Evolutionary conservation across 2,113 vertebrate genomes (phyloP).

Genomic region (Pogonocichla stellata): DNA sequence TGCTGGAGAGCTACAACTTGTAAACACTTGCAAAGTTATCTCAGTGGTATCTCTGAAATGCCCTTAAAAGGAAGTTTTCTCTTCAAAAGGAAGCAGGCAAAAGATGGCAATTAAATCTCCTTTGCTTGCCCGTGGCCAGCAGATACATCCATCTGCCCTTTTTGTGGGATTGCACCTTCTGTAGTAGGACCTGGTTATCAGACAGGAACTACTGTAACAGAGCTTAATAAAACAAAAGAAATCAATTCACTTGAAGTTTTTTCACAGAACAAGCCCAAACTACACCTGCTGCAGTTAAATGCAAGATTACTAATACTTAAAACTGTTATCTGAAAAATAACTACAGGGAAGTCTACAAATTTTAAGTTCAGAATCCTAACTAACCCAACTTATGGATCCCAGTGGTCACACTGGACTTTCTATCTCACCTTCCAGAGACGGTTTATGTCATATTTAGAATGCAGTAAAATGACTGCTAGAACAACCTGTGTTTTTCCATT

Average conservation of each 20-base stretch:
- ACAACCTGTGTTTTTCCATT: neutral
- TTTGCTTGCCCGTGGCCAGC: neutral
- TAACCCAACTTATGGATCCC: neutral
- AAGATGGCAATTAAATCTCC: neutral
- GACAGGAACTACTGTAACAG: neutral
- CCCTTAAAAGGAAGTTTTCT: neutral
- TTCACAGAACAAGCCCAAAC: neutral
- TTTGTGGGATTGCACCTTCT: neutral
- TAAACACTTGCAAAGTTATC: neutral
- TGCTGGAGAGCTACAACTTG: neutral
- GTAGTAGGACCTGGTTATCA: neutral
- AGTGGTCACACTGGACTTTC: neutral
- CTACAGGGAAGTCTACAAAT: neutral
- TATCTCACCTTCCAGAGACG: neutral
- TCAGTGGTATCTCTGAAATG: neutral
- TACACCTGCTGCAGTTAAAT: neutral
- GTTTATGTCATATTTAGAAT: neutral
- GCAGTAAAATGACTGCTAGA: neutral
- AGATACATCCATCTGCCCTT: neutral
- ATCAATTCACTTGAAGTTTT: neutral
- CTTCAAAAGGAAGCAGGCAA: neutral
- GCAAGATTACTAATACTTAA: neutral
- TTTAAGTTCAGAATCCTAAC: neutral
- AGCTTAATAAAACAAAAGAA: neutral
- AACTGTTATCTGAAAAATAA: neutral